Evolutionary conservation across 2,888 invertebrate genomes (phyloP), one percentile per base, ranked within the genome.

Genomic region (Psococerastis gibbosa): DNA sequence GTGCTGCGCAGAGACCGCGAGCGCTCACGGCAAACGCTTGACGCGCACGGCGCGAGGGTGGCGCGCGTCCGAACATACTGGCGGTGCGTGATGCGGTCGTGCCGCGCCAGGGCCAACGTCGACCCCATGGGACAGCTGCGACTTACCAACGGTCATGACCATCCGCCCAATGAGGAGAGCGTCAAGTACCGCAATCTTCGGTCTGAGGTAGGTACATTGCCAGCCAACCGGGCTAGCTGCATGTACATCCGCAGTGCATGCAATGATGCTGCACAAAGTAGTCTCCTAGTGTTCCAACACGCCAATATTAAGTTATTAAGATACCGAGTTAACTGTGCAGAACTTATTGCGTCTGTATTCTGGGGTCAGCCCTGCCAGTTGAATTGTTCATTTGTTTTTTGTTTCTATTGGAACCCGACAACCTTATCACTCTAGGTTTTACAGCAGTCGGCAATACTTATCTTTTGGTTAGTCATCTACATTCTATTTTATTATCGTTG

Each of bases 1-100:
- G 43, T 49, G 13, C 49, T 47, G 43, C 46, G 46, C 43, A 45
- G 45, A 11, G 46, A 50, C 41, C 38, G 47, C 15, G 46, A 48
- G 23, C 16, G 32, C 11, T 43, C 38, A 18, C 38, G 38, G 8
- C 22, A 18, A 13, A 18, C 38, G 18, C 15, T 38, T 16, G 20
- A 38, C 20, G 13, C 13, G 22, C 18, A 13, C n/a, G 38, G 38
- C 3, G 38, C 15, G 22, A 38, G 38, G 17, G 38, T 38, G 20
- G 22, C 16, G 17, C 38, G 38, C 3, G 38, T 38, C 3, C 17
- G 38, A 11, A 38, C 20, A 5, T 38, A 38, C 20, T 38, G 38
- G 38, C 17, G 38, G 5, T 38, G 38, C 38, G 38, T 38, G 5
- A 17, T 38, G 5, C 17, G 38, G 11, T 18, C 38, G 6, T 38